These are phyloP conservation scores for Brachymystax lenok DNA, from an alignment of 2,797 vertebrate species.

Conservation along the genomic window DNA sequence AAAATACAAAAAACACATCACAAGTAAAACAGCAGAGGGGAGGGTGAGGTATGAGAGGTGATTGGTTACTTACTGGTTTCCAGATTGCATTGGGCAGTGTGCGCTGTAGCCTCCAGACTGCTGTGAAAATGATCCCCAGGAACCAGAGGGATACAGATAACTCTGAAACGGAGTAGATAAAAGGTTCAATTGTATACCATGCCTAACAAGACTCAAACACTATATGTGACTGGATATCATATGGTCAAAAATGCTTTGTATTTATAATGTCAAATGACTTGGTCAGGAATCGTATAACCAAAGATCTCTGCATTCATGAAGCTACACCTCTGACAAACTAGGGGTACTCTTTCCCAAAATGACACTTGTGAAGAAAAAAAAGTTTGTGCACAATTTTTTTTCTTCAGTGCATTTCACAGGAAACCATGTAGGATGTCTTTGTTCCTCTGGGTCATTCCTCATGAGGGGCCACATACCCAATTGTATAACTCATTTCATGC, in stretches of 20 bases:
- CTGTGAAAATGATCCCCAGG: constrained; percentile 73
- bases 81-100: constrained; percentile 78
- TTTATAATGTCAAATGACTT: background rate
- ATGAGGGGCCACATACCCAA: too few relatives aligned
- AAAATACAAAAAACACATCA: too few relatives aligned
- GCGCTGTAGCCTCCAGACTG: constrained; percentile 68
- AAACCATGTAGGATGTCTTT: constrained; percentile 1
- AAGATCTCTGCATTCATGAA: background rate
- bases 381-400: background rate
- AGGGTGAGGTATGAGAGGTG: background rate
- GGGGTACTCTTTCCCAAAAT: background rate
- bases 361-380: background rate
- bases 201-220: background rate
- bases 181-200: background rate
- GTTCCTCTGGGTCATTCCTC: background rate
- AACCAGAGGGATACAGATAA: constrained; percentile 65
- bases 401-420: background rate
- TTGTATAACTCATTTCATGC: too few relatives aligned
- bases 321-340: background rate
- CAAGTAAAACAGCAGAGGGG: too few relatives aligned
- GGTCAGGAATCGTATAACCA: background rate
- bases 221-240: background rate
- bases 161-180: constrained; percentile 63
- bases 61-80: constrained; percentile 77
- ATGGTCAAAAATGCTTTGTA: background rate